Percentiles rank a stretch among this genome's conserved stretches.
These are phyloP conservation scores for Sinelater perroti DNA, from an alignment of 2,888 invertebrate species.

Conservation along the genomic window DNA sequence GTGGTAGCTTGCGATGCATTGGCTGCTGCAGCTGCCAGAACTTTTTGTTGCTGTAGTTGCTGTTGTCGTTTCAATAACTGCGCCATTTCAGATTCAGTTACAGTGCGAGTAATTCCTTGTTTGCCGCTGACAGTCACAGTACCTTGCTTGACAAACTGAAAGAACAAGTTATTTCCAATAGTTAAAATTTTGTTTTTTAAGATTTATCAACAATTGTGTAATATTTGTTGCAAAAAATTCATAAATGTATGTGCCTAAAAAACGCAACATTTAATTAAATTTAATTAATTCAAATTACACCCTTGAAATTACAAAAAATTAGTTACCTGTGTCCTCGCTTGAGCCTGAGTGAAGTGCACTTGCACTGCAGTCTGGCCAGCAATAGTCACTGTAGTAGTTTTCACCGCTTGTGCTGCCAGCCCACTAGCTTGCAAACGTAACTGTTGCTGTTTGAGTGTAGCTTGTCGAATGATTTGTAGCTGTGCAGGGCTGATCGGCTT, in stretches of 20 bases:
- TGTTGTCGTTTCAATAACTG: constrained; percentile 63
- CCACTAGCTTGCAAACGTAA: constrained; percentile 54
- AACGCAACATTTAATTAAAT: constrained; percentile 1
- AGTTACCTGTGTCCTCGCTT: constrained; percentile 45
- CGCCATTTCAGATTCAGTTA: constrained; percentile 65
- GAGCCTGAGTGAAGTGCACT: constrained; percentile 59
- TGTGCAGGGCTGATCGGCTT: constrained; percentile 66
- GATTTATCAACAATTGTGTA: not conserved
- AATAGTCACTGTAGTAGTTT: constrained; percentile 57
- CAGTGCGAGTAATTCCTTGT: constrained; percentile 57
- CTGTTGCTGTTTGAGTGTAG: constrained; percentile 55
- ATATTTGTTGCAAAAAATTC: no score
- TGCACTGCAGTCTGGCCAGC: constrained; percentile 49
- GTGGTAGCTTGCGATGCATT: constrained; percentile 51
- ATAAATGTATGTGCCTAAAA: no score
- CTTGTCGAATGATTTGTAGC: constrained; percentile 71
- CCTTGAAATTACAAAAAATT: not conserved
- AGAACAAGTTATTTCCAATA: constrained; percentile 5
- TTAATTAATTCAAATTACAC: not conserved
- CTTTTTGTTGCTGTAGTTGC: constrained; percentile 55
- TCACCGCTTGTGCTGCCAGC: constrained; percentile 48
- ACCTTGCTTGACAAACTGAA: constrained; percentile 57
- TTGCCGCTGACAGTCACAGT: constrained; percentile 57
- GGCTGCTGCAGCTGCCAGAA: constrained; percentile 48
- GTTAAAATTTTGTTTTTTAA: not conserved